Evolutionary conservation across 2,113 vertebrate species (phyloP).

Genomic region (Conger conger): DNA sequence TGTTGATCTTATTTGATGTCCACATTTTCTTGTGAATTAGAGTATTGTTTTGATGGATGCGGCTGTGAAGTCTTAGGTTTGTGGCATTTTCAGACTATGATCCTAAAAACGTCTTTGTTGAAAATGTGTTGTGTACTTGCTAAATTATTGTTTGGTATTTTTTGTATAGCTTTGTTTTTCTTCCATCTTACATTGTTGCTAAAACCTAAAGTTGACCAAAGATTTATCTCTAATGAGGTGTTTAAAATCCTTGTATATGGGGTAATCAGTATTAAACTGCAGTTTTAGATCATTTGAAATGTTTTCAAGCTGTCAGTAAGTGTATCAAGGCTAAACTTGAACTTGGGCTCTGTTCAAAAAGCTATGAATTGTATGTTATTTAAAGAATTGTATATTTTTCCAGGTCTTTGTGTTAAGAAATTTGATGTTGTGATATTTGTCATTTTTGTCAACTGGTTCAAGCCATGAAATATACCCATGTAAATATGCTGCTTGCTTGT

Average conservation of each 20-base stretch:
- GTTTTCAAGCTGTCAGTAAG: conserved; percentile 29
- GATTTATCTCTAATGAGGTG: conserved; percentile 56
- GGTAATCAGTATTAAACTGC: conserved; percentile 58
- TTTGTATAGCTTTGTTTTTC: conserved; percentile 33
- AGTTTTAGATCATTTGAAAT: conserved; percentile 22
- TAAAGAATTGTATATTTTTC: conserved; percentile 33
- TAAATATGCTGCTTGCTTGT: conserved; percentile 27
- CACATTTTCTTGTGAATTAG: conserved; percentile 43
- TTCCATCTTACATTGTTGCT: conserved; percentile 45
- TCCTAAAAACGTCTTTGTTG: conserved; percentile 39
- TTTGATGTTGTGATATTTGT: not conserved
- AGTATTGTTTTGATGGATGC: conserved; percentile 34
- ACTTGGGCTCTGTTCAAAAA: conserved; percentile 40
- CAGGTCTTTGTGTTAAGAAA: conserved; percentile 38
- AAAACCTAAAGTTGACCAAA: conserved; percentile 70
- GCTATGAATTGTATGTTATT: conserved; percentile 29
- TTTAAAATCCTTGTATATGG: conserved; percentile 44
- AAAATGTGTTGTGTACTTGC: conserved; percentile 60
- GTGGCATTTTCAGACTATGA: conserved; percentile 37
- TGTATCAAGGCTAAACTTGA: conserved; percentile 41
- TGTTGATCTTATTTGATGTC: conserved; percentile 39
- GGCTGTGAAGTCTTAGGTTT: conserved; percentile 42
- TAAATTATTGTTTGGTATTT: conserved; percentile 63
- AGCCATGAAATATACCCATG: conserved; percentile 32
- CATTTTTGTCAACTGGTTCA: conserved; percentile 19